Evolutionary conservation across 2,888 invertebrate genomes (phyloP).

Genomic region (Cephus pygmeus): DNA sequence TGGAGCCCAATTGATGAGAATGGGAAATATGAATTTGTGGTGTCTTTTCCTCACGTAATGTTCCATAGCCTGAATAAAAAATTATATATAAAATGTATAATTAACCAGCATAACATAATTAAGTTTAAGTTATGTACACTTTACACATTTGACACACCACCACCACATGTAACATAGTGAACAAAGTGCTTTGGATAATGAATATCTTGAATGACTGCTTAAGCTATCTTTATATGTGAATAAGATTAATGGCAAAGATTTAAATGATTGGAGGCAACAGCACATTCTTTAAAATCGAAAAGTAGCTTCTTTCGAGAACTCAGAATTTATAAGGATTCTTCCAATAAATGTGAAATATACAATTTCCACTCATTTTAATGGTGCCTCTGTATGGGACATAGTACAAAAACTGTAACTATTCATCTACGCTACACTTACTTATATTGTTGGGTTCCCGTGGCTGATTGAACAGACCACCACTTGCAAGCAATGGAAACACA

Average conservation of each 20-base stretch:
- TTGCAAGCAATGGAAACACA: slow-evolving; percentile 77
- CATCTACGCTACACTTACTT: slow-evolving; percentile 50
- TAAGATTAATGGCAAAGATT: background rate
- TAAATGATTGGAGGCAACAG: background rate
- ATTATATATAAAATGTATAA: background rate
- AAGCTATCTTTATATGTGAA: background rate
- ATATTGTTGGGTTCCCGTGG: slow-evolving; percentile 59
- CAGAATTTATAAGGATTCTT: background rate
- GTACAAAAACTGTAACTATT: background rate
- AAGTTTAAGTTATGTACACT: background rate
- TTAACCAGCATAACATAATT: background rate
- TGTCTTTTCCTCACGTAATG: slow-evolving; percentile 76
- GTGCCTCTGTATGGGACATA: background rate
- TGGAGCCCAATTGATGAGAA: slow-evolving; percentile 73
- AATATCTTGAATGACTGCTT: background rate
- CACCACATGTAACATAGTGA: background rate
- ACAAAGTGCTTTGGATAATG: background rate
- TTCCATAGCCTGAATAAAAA: slow-evolving; percentile 76
- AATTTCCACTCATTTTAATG: background rate
- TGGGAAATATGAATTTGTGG: slow-evolving; percentile 63
- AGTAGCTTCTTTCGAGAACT: background rate
- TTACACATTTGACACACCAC: background rate
- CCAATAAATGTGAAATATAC: background rate
- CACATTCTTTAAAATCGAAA: background rate
- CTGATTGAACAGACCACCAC: slow-evolving; percentile 70